Evolutionary conservation across 64 coral and sea anemone species (phyloP).

Genomic region (Stichodactyla helianthus): DNA sequence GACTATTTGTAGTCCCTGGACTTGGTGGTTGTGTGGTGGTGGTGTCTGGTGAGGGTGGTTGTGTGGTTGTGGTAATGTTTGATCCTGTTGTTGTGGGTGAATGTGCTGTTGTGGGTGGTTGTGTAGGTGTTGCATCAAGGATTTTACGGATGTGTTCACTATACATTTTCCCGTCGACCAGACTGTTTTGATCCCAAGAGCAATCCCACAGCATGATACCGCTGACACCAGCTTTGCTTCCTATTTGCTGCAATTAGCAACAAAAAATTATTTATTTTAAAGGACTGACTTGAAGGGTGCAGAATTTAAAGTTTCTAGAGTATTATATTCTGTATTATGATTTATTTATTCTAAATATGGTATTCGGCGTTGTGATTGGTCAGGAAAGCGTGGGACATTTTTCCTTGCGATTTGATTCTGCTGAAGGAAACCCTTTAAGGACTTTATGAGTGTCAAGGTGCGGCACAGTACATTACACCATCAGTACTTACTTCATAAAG

Average conservation of each 20-base stretch:
- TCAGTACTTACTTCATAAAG: constrained; percentile 51
- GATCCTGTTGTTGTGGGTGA: background rate
- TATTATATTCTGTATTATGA: no score
- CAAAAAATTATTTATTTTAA: no score
- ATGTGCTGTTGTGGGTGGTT: background rate
- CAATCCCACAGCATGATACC: constrained; percentile 91
- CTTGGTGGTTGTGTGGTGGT: background rate
- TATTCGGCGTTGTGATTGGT: no score
- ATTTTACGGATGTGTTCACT: constrained; percentile 43
- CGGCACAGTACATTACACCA: background rate
- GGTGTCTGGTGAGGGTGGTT: background rate
- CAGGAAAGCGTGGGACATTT: background rate
- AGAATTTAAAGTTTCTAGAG: no score
- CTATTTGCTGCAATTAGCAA: background rate
- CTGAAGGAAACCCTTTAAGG: no score
- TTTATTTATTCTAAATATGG: background rate
- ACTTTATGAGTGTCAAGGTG: no score
- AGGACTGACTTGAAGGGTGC: no score
- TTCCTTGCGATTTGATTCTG: background rate
- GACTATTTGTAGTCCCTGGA: background rate
- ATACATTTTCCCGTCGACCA: constrained; percentile 47
- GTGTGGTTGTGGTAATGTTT: background rate
- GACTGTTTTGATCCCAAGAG: constrained; percentile 85
- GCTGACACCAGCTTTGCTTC: constrained; percentile 43
- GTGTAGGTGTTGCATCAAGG: constrained; percentile 5